A percentile compares a stretch with the other conserved stretches of the same genome.
Evolutionary conservation across 2,797 vertebrate species (phyloP).

Genomic region (Brotula barbata): DNA sequence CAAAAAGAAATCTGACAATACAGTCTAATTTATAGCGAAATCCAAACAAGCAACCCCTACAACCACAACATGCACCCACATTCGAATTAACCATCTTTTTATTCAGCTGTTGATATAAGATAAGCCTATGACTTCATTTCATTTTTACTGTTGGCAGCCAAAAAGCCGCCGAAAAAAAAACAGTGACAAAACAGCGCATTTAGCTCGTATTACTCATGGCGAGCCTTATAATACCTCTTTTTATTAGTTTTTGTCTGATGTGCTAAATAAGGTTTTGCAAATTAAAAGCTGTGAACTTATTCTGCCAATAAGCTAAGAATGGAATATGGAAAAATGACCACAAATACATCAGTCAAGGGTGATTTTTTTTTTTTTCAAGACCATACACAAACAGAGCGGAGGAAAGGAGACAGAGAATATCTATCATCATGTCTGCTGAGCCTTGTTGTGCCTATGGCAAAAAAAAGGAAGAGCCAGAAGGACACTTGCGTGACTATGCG

Average conservation of each 20-base stretch:
- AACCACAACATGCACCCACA: constrained; percentile 37
- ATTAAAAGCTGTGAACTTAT: background rate
- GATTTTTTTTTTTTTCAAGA: constrained; percentile 45
- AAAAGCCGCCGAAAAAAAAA: background rate
- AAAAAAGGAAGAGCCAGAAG: constrained; percentile 57
- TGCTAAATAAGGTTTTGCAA: background rate
- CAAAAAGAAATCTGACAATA: constrained; percentile 9
- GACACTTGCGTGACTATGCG: constrained; percentile 75
- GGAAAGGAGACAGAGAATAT: constrained; percentile 58
- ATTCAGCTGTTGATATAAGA: constrained; percentile 4
- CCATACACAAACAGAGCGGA: constrained; percentile 66
- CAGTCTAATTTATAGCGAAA: constrained; percentile 12
- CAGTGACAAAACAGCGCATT: no score
- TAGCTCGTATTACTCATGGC: no score
- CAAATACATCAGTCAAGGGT: constrained; percentile 33
- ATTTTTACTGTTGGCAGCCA: constrained; percentile 3
- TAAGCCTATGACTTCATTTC: constrained; percentile 15
- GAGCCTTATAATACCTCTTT: no score
- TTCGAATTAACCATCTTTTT: constrained; percentile 38
- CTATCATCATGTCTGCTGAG: constrained; percentile 66
- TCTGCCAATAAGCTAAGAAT: no score
- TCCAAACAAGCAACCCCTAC: constrained; percentile 18
- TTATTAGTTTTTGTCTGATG: no score
- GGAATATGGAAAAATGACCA: constrained; percentile 4
- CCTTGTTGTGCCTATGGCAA: constrained; percentile 65